phyloP scores from a whole-genome alignment of 1,140 invertebrate species.

The Patella vulgata region DNA sequence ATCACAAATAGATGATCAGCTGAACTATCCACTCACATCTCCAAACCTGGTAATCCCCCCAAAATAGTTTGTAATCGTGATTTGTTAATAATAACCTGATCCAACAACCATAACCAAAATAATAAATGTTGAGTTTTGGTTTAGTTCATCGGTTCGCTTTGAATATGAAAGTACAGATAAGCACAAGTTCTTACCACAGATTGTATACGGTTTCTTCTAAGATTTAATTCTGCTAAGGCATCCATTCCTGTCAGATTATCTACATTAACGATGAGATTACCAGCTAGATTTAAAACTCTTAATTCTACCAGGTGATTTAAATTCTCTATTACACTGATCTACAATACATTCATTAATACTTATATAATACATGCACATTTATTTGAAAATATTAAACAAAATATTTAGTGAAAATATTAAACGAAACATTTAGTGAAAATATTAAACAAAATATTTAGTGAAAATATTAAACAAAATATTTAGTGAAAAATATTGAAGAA shows the following conservation, averaged over 20 bases:
- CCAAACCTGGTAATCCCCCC: too few relatives aligned
- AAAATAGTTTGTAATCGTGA: too few relatives aligned
- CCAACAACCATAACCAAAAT: too few relatives aligned
- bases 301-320: conserved; percentile 74
- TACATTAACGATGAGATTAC: conserved; percentile 84
- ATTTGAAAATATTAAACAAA: background rate
- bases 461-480: background rate
- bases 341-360: conserved; percentile 17
- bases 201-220: conserved; percentile 84
- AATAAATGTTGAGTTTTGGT: too few relatives aligned
- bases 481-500: too few relatives aligned
- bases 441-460: background rate
- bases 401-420: background rate
- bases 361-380: conserved; percentile 4
- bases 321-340: conserved; percentile 70
- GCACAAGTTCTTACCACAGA: conserved; percentile 76
- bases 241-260: conserved; percentile 79
- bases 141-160: too few relatives aligned
- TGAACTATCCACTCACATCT: too few relatives aligned
- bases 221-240: conserved; percentile 84
- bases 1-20: too few relatives aligned
- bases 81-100: too few relatives aligned
- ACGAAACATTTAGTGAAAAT: background rate
- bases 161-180: too few relatives aligned
- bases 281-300: conserved; percentile 90